Base-by-base conservation (phyloP, 2,113 vertebrate genomes). In the Tautogolabrus adspersus region DNA sequence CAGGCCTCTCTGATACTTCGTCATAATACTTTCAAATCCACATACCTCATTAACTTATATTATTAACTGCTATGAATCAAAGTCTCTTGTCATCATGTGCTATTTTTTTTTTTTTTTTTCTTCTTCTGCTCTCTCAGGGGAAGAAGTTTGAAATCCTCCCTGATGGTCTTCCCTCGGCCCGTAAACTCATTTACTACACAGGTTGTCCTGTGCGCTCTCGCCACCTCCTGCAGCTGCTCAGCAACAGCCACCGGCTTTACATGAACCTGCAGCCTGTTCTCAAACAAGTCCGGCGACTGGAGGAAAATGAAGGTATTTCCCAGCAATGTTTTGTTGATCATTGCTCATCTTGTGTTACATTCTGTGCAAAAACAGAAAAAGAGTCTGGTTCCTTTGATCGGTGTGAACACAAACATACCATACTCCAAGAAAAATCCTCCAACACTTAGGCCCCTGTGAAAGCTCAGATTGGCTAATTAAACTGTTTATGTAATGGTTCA, bases 121-220 rank as follows among this genome's bases (percentile, higher is more conserved):
- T 58, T 10, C 23, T 60, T 22, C 44, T 3, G 0, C 15, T 56
- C 61, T 49, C 13, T 0, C 78, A 99, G 98, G 98, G 98, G 3
- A 99, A 99, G 93, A 98, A 96, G 91, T 99, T 99, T 88, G 98
- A 99, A 89, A 99, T 99, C 90, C 94, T 99, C 62, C 98, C 97
- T 0, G 98, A 99, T 0, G 98, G 98, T 22, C 86, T 99, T 76
- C 98, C 98, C 42, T 99, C 98, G 0, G 98, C 98, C 57, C 93
- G 98, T 47, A 99, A 99, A 72, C 96, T 99, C 83, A 98, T 96
- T 58, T 99, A 98, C 90, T 99, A 98, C 93, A 99, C 98, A 0
- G 98, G 98, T 30, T 99, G 97, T 82, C 97, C 98, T 0, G 16
- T 94, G 77, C 96, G 98, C 71, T 99, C 98, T 30, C 94, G 97